Percentiles rank a stretch among this genome's conserved stretches.
Evolutionary conservation across 2,797 vertebrate species (phyloP).

Genomic region (Pempheris klunzingeri): DNA sequence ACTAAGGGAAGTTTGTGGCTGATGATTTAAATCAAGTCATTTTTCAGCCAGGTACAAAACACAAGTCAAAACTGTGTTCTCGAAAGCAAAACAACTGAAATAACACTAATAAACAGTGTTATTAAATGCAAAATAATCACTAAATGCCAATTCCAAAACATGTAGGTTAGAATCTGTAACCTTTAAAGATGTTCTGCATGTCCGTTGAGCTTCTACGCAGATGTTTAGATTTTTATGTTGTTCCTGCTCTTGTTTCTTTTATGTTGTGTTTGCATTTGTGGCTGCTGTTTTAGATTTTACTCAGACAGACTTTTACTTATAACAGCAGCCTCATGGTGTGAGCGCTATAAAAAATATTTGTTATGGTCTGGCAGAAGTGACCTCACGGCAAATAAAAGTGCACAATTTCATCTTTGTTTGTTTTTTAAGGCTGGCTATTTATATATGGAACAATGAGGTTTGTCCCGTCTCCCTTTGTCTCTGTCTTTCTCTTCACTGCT

Average conservation of each 20-base stretch:
- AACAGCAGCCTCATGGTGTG: constrained; percentile 10
- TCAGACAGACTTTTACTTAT: constrained; percentile 30
- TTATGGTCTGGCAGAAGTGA: constrained; percentile 32
- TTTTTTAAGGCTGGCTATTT: constrained; percentile 17
- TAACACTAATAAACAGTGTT: not conserved
- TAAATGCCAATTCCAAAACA: not conserved
- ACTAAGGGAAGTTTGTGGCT: constrained; percentile 2
- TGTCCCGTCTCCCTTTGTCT: constrained; percentile 15
- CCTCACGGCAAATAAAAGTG: constrained; percentile 18
- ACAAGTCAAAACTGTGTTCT: not conserved
- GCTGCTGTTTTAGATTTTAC: constrained; percentile 39
- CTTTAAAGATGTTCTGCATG: constrained; percentile 38
- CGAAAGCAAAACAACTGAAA: constrained; percentile 2
- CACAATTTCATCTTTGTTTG: not conserved
- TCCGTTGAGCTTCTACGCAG: constrained; percentile 60
- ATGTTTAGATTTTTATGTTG: constrained; percentile 37
- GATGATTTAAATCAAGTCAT: not conserved
- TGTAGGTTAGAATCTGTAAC: constrained; percentile 1
- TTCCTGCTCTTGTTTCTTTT: too few species aligned
- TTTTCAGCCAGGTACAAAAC: not conserved
- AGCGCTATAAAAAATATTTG: constrained; percentile 25
- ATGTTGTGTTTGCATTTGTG: constrained; percentile 59
- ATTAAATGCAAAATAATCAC: not conserved
- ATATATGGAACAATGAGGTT: constrained; percentile 18
- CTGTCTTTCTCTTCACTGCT: constrained; percentile 1